Evolutionary conservation across 1,140 invertebrate genomes (phyloP).

Genomic region (Sitobion miscanthi): DNA sequence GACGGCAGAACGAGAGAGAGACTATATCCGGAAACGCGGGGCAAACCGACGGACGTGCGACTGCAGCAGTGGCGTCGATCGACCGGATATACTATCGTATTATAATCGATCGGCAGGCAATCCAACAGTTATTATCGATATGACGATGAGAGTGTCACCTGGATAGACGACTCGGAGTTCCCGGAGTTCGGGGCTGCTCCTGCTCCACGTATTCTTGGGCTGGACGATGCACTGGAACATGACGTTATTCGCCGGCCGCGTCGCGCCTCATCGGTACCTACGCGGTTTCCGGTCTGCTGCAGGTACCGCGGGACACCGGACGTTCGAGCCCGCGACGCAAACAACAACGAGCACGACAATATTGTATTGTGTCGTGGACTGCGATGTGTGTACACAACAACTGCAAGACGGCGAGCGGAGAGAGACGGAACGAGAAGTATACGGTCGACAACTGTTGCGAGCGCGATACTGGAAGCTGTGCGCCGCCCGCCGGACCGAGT

Average conservation of each 20-base stretch:
- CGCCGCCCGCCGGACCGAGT: constrained; percentile 12
- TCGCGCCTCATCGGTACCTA: background rate
- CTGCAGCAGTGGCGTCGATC: too few species aligned
- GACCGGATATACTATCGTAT: too few species aligned
- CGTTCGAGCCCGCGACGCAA: background rate
- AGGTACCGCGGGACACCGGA: background rate
- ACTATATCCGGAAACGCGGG: background rate
- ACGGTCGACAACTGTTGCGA: constrained; percentile 36
- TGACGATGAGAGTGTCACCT: constrained; percentile 65
- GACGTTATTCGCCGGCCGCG: constrained; percentile 34
- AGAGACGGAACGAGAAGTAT: background rate
- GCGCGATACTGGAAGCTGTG: constrained; percentile 39
- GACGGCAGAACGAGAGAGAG: too few species aligned
- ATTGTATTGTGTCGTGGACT: background rate
- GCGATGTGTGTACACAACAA: constrained; percentile 24
- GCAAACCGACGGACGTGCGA: background rate
- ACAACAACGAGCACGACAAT: background rate
- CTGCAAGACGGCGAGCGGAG: background rate
- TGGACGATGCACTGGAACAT: constrained; percentile 86
- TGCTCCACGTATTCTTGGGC: constrained; percentile 78
- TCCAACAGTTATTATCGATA: background rate
- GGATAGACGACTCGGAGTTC: constrained; percentile 76
- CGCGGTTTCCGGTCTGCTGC: background rate
- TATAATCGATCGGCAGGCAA: background rate
- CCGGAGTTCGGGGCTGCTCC: constrained; percentile 69